These are phyloP conservation scores for Lindbergichthys nudifrons DNA, from an alignment of 2,797 vertebrate genomes.

Conservation along the genomic window DNA sequence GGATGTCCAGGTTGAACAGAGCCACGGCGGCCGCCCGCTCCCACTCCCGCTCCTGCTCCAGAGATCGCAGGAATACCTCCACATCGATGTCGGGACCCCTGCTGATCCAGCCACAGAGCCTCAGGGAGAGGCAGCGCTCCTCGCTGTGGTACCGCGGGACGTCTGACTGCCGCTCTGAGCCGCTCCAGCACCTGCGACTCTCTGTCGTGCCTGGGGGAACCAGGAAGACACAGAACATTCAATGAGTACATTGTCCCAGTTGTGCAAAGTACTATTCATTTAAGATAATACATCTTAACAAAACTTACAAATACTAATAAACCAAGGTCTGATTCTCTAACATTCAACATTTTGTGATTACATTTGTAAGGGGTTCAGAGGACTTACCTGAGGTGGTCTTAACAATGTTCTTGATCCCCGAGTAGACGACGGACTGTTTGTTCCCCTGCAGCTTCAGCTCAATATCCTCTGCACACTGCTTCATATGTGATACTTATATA, in stretches of 20 bases:
- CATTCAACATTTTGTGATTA: not conserved
- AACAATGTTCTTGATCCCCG: slow-evolving; percentile 96
- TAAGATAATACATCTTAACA: not conserved
- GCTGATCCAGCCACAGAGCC: slow-evolving; percentile 97
- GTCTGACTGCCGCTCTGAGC: slow-evolving; percentile 92
- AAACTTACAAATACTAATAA: not conserved
- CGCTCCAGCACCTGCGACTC: slow-evolving; percentile 91
- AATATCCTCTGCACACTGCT: slow-evolving; percentile 95
- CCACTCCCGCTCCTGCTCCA: slow-evolving; percentile 96
- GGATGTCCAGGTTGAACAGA: slow-evolving; percentile 97
- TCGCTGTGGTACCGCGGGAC: slow-evolving; percentile 91
- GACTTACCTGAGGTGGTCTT: slow-evolving; percentile 94
- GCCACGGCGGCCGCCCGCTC: slow-evolving; percentile 95
- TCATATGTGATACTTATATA: slow-evolving; percentile 96
- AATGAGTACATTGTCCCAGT: not conserved
- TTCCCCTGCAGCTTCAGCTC: slow-evolving; percentile 94
- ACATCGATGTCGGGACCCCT: slow-evolving; percentile 91
- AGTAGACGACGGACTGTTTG: slow-evolving; percentile 93
- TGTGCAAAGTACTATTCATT: too few relatives aligned
- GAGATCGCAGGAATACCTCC: slow-evolving; percentile 90
- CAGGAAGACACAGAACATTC: not conserved
- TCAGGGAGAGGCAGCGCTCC: slow-evolving; percentile 93
- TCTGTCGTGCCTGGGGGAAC: slow-evolving; percentile 89
- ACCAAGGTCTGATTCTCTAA: not conserved
- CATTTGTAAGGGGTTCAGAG: not conserved